Evolutionary conservation across 37 sponge, comb jelly and placozoan species (phyloP).

Genomic region (Halisarca cf. caerulea): DNA sequence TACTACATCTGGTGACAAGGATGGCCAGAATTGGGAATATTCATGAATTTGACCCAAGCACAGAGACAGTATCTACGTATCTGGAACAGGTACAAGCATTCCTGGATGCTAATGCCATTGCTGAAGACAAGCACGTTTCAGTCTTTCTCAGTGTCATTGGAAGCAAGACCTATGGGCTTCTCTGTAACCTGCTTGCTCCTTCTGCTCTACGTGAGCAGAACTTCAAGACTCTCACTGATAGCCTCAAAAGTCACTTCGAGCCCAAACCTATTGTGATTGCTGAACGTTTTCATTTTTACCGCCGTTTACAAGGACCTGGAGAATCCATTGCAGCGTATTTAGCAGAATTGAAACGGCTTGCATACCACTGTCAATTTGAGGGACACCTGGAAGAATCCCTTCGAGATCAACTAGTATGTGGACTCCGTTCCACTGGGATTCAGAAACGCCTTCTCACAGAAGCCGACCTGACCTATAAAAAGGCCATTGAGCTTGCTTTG

Average conservation of each 20-base stretch:
- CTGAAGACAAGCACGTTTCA: not conserved
- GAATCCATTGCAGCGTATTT: not conserved
- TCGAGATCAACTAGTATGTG: slow-evolving; percentile 11
- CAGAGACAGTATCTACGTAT: not conserved
- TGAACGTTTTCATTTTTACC: slow-evolving; percentile 8
- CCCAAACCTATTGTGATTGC: slow-evolving; percentile 12
- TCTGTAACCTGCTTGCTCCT: not conserved
- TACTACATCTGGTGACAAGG: slow-evolving; percentile 14
- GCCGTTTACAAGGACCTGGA: not conserved
- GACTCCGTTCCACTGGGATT: not conserved
- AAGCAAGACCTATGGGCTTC: not conserved
- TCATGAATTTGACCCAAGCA: not conserved
- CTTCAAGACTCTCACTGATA: not conserved
- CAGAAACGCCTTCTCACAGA: not conserved
- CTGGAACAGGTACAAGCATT: not conserved
- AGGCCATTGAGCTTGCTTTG: not conserved
- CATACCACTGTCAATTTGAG: not conserved
- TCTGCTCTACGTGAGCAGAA: not conserved
- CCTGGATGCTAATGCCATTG: not conserved
- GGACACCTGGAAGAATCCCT: not conserved
- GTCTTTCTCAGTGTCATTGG: slow-evolving; percentile 13
- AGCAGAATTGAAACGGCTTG: not conserved
- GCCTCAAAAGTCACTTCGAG: not conserved
- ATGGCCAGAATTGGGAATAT: not conserved
- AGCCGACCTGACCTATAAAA: not conserved